Evolutionary conservation across 2,113 vertebrate species (phyloP).

Genomic region (Cromileptes altivelis): DNA sequence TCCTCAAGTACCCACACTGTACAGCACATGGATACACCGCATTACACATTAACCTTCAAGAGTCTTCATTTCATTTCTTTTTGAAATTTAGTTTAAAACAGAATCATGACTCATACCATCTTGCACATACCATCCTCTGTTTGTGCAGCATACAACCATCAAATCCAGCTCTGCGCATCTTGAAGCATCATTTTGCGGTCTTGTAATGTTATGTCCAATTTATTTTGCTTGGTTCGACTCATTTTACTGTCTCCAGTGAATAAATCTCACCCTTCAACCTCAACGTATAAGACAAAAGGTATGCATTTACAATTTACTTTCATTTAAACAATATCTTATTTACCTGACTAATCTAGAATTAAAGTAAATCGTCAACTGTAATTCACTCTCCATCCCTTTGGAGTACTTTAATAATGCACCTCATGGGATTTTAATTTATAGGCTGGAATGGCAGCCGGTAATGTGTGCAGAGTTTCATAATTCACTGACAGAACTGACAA

Average conservation of each 20-base stretch:
- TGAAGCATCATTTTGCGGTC: background rate
- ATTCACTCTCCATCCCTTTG: slow-evolving; percentile 24
- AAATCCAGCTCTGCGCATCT: background rate
- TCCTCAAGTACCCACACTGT: slow-evolving; percentile 46
- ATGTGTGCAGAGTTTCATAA: slow-evolving; percentile 53
- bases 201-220: background rate
- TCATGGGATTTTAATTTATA: slow-evolving; percentile 55
- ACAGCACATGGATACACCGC: background rate
- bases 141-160: background rate
- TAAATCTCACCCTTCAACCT: background rate
- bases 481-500: slow-evolving; percentile 66
- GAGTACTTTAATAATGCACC: slow-evolving; percentile 46
- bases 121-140: background rate
- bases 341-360: background rate
- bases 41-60: slow-evolving; percentile 21
- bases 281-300: background rate
- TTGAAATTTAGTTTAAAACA: background rate
- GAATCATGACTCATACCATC: background rate
- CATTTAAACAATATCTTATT: background rate
- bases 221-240: background rate
- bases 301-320: background rate
- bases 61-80: background rate
- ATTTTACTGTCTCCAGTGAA: background rate
- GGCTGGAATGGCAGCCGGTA: slow-evolving; percentile 38
- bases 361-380: slow-evolving; percentile 13